A percentile compares a stretch with the other conserved stretches of the same genome.
These are phyloP conservation scores for Endotricha flammealis DNA, from an alignment of 2,888 invertebrate species.

Conservation along the genomic window DNA sequence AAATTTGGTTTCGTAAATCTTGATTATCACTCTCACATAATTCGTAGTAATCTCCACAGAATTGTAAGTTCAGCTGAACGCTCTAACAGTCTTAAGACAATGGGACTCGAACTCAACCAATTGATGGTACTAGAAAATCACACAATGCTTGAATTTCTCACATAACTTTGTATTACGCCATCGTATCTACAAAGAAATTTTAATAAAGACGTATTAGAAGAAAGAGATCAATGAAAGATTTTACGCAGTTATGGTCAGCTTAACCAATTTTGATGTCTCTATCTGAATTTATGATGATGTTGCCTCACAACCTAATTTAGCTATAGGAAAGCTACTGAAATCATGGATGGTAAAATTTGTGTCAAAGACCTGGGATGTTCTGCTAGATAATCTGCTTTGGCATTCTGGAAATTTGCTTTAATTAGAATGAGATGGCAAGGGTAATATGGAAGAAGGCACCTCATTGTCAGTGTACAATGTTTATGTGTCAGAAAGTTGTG, in stretches of 20 bases:
- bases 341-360: too few relatives aligned
- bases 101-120: conserved; percentile 19
- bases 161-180: conserved; percentile 22
- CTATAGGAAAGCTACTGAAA: too few relatives aligned
- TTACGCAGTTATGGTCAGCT: too few relatives aligned
- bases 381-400: too few relatives aligned
- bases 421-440: too few relatives aligned
- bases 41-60: background rate
- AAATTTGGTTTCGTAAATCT: background rate
- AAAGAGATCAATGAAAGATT: conserved; percentile 5
- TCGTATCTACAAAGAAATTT: conserved; percentile 14
- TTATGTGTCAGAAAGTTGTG: too few relatives aligned
- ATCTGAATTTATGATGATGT: too few relatives aligned
- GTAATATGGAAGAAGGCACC: conserved; percentile 5
- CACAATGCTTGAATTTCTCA: conserved; percentile 24
- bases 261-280: too few relatives aligned
- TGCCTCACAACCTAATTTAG: too few relatives aligned
- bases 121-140: conserved; percentile 21
- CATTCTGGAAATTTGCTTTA: too few relatives aligned
- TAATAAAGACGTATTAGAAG: conserved; percentile 9
- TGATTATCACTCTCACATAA: background rate
- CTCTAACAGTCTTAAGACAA: conserved; percentile 21
- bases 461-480: too few relatives aligned
- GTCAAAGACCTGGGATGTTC: too few relatives aligned
- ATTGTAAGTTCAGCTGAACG: conserved; percentile 12